Percentiles rank a stretch among this genome's conserved stretches.
Conservation (phyloP, 2,888 invertebrate species). For the Blastobasis adustella region DNA sequence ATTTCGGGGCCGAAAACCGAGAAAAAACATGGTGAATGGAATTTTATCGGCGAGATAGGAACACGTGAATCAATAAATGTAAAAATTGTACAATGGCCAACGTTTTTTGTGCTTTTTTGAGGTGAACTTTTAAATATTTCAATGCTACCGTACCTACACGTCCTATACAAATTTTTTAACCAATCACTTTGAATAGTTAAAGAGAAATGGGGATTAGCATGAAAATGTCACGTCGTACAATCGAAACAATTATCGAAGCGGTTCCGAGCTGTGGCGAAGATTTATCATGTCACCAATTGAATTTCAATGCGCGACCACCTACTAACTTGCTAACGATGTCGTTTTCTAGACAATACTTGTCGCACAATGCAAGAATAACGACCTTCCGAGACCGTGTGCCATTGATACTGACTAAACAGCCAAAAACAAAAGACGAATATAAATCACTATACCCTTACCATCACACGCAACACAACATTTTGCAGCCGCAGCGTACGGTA, state of each 20-base stretch:
- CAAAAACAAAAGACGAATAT: conserved; percentile 71
- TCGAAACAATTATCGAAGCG: conserved; percentile 50
- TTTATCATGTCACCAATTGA: conserved; percentile 65
- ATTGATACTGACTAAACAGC: conserved; percentile 66
- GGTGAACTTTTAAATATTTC: too few relatives aligned
- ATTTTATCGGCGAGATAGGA: conserved; percentile 24
- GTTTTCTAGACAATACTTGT: conserved; percentile 62
- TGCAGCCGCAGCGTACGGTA: conserved; percentile 11
- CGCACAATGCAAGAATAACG: conserved; percentile 70
- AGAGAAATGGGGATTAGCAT: conserved; percentile 12
- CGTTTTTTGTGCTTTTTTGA: neutral
- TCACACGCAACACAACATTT: conserved; percentile 19
- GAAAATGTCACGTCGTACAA: conserved; percentile 24
- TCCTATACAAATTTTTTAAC: too few relatives aligned
- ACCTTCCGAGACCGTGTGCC: conserved; percentile 54
- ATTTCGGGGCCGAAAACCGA: conserved; percentile 31
- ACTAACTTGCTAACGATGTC: conserved; percentile 69
- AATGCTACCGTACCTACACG: too few relatives aligned
- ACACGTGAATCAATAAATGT: conserved; percentile 25
- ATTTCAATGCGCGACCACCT: conserved; percentile 71
- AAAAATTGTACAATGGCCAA: conserved; percentile 12
- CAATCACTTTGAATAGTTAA: neutral
- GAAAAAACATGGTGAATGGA: conserved; percentile 39
- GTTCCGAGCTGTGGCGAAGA: conserved; percentile 46
- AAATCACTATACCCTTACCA: conserved; percentile 56